phyloP scores from a whole-genome alignment of 2,113 vertebrate genomes.

The Marmota flaviventris region DNA sequence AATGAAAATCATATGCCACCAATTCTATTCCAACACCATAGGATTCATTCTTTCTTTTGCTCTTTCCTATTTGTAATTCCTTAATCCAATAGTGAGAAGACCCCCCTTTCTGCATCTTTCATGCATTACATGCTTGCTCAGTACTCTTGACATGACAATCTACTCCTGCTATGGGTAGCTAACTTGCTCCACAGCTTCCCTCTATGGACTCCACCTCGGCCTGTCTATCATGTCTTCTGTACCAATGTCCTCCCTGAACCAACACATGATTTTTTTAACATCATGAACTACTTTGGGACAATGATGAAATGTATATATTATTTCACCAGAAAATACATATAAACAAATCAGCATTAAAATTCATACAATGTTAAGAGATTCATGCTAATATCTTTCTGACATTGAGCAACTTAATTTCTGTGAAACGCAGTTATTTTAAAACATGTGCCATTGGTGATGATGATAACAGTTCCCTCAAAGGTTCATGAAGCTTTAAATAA shows the following conservation, averaged over 20 bases:
- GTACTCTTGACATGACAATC: fast-evolving
- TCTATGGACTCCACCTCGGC: fast-evolving
- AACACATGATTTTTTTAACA: neutral
- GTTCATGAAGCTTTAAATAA: conserved; percentile 1
- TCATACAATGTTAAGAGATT: neutral
- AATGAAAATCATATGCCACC: neutral
- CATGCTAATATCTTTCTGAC: neutral
- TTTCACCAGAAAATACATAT: neutral
- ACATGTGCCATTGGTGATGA: neutral
- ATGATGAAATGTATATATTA: neutral
- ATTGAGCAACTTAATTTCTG: neutral
- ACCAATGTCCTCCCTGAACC: neutral
- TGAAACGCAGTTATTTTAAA: neutral
- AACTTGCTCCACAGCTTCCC: neutral
- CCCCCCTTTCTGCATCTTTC: neutral
- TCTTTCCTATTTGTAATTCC: neutral
- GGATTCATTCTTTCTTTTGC: neutral
- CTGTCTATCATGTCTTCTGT: neutral
- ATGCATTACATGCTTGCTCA: neutral
- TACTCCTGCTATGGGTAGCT: neutral
- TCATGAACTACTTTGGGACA: neutral
- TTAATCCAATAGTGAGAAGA: neutral
- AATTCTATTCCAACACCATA: neutral
- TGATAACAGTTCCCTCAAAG: neutral
- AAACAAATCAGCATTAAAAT: neutral